These are phyloP conservation scores for Hyalella azteca DNA, from an alignment of 2,888 invertebrate species.

Conservation along the genomic window DNA sequence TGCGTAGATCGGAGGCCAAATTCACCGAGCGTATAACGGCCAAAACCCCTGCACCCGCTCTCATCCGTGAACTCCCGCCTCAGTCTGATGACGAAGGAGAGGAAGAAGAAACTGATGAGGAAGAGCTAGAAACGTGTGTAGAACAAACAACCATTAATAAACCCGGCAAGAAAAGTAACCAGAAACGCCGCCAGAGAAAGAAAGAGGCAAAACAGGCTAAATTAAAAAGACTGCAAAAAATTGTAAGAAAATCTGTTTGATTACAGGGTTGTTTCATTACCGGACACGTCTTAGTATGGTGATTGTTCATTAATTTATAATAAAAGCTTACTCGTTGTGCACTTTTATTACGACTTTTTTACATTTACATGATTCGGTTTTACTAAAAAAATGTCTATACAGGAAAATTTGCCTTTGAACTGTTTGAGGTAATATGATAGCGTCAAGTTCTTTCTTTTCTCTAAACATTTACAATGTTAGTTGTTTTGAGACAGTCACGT, in stretches of 20 bases:
- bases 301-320: no score
- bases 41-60: not conserved
- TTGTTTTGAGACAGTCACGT: no score
- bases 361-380: no score
- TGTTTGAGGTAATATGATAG: no score
- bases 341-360: not conserved
- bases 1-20: not conserved
- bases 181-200: not conserved
- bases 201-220: not conserved
- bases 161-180: not conserved
- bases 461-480: not conserved
- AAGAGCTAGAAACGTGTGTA: no score
- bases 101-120: not conserved
- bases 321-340: no score
- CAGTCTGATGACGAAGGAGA: not conserved
- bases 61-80: not conserved
- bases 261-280: no score
- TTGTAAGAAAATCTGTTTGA: not conserved
- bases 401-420: no score
- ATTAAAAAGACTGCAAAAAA: not conserved
- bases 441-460: not conserved
- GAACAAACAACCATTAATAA: no score
- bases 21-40: not conserved
- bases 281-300: not conserved
- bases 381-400: no score